Conservation (phyloP, 1,140 invertebrate species). For the Aculops lycopersici region DNA sequence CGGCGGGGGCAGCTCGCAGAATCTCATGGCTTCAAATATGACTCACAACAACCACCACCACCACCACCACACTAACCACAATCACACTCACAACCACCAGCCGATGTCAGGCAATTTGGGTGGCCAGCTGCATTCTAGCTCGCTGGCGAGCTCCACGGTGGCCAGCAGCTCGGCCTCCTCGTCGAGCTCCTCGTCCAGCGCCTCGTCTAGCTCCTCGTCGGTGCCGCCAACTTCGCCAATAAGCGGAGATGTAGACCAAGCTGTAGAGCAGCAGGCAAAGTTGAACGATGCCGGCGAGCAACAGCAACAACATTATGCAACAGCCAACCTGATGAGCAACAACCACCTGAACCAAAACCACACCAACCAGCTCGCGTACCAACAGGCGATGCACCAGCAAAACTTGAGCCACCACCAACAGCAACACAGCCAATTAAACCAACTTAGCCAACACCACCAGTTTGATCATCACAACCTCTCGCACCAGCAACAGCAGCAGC, state of each 20-base stretch:
- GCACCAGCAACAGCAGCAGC: neutral
- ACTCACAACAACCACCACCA: no score
- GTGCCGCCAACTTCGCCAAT: no score
- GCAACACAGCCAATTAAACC: neutral
- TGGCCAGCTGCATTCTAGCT: no score
- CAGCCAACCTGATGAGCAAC: neutral
- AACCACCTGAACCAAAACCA: neutral
- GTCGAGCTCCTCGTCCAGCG: neutral
- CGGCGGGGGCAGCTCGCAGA: slow-evolving; percentile 8
- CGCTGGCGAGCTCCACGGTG: no score
- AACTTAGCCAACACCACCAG: neutral
- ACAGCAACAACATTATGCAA: neutral
- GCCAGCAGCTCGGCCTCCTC: neutral
- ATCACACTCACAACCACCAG: no score
- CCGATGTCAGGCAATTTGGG: no score
- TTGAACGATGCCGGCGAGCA: no score
- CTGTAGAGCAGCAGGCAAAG: no score
- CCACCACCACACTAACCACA: no score
- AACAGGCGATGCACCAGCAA: neutral
- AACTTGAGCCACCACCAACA: neutral
- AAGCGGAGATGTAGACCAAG: no score
- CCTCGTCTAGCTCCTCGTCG: no score
- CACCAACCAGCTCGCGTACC: neutral
- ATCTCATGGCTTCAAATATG: no score
- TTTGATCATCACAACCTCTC: neutral